Evolutionary conservation across 1,140 invertebrate genomes (phyloP).

Genomic region (Spodoptera frugiperda): DNA sequence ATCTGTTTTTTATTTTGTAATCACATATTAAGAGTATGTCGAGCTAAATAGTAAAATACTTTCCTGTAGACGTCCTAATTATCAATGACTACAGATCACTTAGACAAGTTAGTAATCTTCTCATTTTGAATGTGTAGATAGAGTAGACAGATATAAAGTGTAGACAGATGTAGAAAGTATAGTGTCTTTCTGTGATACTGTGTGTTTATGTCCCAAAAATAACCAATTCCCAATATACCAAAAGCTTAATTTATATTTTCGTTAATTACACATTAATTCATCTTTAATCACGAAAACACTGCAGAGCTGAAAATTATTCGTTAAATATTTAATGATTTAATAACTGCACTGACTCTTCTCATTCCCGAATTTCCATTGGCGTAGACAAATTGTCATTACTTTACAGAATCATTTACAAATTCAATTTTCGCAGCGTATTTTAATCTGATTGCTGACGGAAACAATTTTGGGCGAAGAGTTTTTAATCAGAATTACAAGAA

Average conservation of each 20-base stretch:
- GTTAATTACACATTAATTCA: slow-evolving; percentile 41
- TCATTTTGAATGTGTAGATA: no score
- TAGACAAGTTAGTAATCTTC: no score
- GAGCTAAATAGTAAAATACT: no score
- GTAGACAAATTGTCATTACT: slow-evolving; percentile 40
- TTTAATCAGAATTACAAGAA: slow-evolving; percentile 50
- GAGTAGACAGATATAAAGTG: no score
- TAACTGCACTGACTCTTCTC: slow-evolving; percentile 50
- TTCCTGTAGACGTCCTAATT: no score
- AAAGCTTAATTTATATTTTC: not conserved
- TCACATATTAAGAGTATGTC: no score
- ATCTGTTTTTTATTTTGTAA: not conserved
- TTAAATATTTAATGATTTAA: slow-evolving; percentile 55
- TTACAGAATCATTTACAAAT: slow-evolving; percentile 45
- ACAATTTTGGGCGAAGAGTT: slow-evolving; percentile 36
- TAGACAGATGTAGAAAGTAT: no score
- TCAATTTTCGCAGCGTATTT: slow-evolving; percentile 41
- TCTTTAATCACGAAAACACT: slow-evolving; percentile 37
- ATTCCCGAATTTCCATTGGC: slow-evolving; percentile 29
- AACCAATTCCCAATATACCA: not conserved
- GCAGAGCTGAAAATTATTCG: slow-evolving; percentile 47
- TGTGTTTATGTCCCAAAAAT: no score
- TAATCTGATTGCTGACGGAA: slow-evolving; percentile 37
- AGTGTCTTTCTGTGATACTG: no score
- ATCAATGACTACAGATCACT: no score